These are phyloP conservation scores for Siderastrea radians DNA, from an alignment of 92 coral and sea anemone species.

Conservation along the genomic window DNA sequence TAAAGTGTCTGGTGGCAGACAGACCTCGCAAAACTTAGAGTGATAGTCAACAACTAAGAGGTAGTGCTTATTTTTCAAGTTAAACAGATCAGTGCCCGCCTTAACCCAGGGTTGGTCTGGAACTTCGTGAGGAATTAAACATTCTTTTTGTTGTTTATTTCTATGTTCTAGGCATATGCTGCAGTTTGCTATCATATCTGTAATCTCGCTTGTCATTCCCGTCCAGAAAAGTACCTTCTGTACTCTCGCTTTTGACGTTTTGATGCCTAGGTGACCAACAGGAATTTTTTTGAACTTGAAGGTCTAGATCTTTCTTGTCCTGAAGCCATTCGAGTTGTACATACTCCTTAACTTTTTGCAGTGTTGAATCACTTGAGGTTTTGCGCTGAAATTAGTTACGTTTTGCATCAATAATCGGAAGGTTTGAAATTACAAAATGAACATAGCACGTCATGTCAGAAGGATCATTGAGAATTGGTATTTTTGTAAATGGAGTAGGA, in stretches of 20 bases:
- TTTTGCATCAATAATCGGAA: constrained; percentile 52
- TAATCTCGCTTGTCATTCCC: constrained; percentile 30
- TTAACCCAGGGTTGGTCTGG: background rate
- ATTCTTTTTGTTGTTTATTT: constrained; percentile 2
- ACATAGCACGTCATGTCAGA: constrained; percentile 35
- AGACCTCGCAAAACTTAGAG: background rate
- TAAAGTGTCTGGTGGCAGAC: constrained; percentile 10
- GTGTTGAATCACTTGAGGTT: constrained; percentile 22
- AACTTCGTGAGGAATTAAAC: constrained; percentile 6
- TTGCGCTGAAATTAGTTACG: constrained; percentile 41
- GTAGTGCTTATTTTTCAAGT: no score
- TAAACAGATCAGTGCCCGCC: no score
- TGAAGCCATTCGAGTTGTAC: constrained; percentile 34
- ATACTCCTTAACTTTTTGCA: constrained; percentile 18
- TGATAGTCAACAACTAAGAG: no score
- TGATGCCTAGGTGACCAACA: constrained; percentile 51
- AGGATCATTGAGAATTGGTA: background rate
- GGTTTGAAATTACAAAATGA: constrained; percentile 24
- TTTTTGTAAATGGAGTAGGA: constrained; percentile 8
- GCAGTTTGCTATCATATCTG: constrained; percentile 32
- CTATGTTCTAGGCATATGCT: constrained; percentile 17
- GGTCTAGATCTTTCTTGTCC: constrained; percentile 16
- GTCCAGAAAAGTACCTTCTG: constrained; percentile 42
- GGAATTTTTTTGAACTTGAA: constrained; percentile 11
- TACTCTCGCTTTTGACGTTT: constrained; percentile 35